Base-by-base conservation (phyloP, 2,113 vertebrate species). In the Forbesichthys papilliferus region DNA sequence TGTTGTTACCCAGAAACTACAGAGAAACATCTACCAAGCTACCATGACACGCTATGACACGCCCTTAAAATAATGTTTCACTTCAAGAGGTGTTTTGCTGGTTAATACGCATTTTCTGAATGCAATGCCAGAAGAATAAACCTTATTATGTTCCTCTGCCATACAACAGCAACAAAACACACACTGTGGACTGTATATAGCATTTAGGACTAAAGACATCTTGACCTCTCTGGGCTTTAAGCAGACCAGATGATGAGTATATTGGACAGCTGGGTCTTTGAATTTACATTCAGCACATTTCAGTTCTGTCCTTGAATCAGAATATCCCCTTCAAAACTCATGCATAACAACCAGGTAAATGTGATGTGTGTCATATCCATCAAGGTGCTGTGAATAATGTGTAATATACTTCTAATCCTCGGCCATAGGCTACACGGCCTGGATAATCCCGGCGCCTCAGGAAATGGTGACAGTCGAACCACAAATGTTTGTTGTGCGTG, bases 331-430 rank as follows among this genome's bases (percentile, higher is more conserved):
- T 76, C 34, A 64, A 71, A 74, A 77, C 68, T 65, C 74, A 77
- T 77, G 75, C 75, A 77, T 71, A 81, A 67, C 53, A 81, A 71
- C 49, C 58, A 74, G 68, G 71, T 71, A 71, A 71, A 68, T 71
- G 68, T 81, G 46, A 70, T 53, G 60, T 63, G 62, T 74, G 71
- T 70, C 55, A 42, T 70, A 70, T 9, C 42, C 63, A 74, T 74
- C 67, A 77, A 64, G 42, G 55, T 57, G 57, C 59, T 74, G 62
- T 68, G 74, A 73, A 66, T 55, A 63, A 7, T 59, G 51, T 27
- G 55, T 74, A 64, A 77, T 81, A 77, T 81, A 67, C 67, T 36
- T 68, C 64, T 74, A 68, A 81, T 77, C 71, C 74, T 51, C 0
- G 3, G 14, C 64, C 68, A 59, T 36, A 49, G 69, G 66, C 4